phyloP scores from a whole-genome alignment of 2,888 invertebrate species.

The Orchesella flavescens region DNA sequence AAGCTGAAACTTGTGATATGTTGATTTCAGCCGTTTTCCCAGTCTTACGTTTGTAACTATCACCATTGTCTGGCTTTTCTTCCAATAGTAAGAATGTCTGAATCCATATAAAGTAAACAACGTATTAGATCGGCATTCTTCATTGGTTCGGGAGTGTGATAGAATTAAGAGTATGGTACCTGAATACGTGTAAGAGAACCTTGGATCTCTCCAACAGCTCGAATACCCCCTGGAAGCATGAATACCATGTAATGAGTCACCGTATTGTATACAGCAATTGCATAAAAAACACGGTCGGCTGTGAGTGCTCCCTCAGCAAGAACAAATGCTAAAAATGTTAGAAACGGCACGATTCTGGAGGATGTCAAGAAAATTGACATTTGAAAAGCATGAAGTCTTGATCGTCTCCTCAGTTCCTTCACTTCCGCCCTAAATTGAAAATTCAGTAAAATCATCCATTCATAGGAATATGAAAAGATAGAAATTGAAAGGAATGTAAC shows the following conservation, averaged over 20 bases:
- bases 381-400: slow-evolving; percentile 79
- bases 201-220: slow-evolving; percentile 77
- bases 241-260: slow-evolving; percentile 59
- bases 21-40: neutral
- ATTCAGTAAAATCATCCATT: neutral
- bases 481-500: too few species aligned
- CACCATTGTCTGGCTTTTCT: slow-evolving; percentile 27
- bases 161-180: neutral
- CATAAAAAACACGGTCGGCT: slow-evolving; percentile 51
- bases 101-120: neutral
- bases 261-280: slow-evolving; percentile 30
- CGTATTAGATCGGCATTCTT: neutral
- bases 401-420: slow-evolving; percentile 79
- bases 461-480: neutral
- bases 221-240: slow-evolving; percentile 74
- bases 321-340: slow-evolving; percentile 43
- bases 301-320: slow-evolving; percentile 37
- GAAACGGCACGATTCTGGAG: slow-evolving; percentile 75
- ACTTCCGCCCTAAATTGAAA: slow-evolving; percentile 79
- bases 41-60: neutral
- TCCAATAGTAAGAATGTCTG: slow-evolving; percentile 33
- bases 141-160: too few species aligned
- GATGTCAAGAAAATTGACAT: slow-evolving; percentile 82
- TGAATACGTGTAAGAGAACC: slow-evolving; percentile 36
- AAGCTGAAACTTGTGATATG: neutral